phyloP scores from a whole-genome alignment of 2,888 invertebrate genomes.

The Laothoe populi region DNA sequence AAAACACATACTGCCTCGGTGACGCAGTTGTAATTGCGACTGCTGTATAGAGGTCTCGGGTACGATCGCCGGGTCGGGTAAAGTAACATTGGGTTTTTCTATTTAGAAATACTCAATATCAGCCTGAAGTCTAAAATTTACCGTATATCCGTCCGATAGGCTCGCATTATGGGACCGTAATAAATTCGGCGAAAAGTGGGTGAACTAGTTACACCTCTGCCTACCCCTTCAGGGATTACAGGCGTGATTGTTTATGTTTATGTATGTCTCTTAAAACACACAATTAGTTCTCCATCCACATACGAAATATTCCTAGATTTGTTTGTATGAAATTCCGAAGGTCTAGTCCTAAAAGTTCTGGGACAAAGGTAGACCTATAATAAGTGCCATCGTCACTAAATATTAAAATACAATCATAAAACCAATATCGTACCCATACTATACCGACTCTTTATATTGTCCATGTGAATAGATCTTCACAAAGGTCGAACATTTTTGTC shows the following conservation, averaged over 20 bases:
- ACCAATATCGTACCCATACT: slow-evolving; percentile 51
- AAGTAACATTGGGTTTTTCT: too few relatives aligned
- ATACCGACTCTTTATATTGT: slow-evolving; percentile 57
- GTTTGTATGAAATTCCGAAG: background rate
- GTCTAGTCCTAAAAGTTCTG: background rate
- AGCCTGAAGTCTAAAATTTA: too few relatives aligned
- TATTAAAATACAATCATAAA: slow-evolving; percentile 43
- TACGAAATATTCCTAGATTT: background rate
- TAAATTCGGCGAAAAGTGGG: too few relatives aligned
- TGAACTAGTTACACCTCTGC: too few relatives aligned
- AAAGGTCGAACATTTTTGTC: slow-evolving; percentile 68
- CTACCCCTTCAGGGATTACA: background rate
- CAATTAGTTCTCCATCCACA: background rate
- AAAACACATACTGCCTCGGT: too few relatives aligned
- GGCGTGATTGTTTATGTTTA: background rate
- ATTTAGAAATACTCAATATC: too few relatives aligned
- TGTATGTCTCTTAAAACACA: background rate
- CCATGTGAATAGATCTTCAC: slow-evolving; percentile 63
- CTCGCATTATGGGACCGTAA: too few relatives aligned
- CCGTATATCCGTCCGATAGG: too few relatives aligned
- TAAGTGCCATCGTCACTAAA: background rate
- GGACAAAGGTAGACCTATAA: background rate
- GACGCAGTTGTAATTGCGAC: too few relatives aligned
- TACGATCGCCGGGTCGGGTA: too few relatives aligned
- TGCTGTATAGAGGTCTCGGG: too few relatives aligned